Evolutionary conservation across 2,888 invertebrate genomes (phyloP).

Genomic region (Mycalesis mineus): DNA sequence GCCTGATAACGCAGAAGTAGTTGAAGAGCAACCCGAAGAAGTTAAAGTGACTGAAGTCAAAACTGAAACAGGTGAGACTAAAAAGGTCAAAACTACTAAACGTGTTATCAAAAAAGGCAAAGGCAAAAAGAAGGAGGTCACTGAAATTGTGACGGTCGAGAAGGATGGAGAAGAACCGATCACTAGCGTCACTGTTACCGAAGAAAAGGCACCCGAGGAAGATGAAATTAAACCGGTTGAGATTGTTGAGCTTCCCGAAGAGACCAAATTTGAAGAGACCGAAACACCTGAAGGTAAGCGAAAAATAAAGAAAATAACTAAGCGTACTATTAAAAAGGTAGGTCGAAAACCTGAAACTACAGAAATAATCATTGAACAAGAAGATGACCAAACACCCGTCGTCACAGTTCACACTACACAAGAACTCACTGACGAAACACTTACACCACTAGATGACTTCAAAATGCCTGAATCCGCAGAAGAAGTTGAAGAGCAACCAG

Average conservation of each 20-base stretch:
- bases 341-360: constrained; percentile 40
- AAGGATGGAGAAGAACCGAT: constrained; percentile 1
- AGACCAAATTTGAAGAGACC: constrained; percentile 21
- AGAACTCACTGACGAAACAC: constrained; percentile 29
- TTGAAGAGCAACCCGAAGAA: constrained; percentile 30
- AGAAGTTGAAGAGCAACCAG: constrained; percentile 22
- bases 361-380: constrained; percentile 12
- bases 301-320: constrained; percentile 32
- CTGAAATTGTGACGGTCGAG: constrained; percentile 8
- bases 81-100: too few relatives aligned
- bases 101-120: too few relatives aligned
- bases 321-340: constrained; percentile 29
- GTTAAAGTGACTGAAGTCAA: too few relatives aligned
- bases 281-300: constrained; percentile 41
- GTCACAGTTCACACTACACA: constrained; percentile 38
- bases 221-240: background rate
- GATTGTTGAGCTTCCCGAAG: constrained; percentile 1
- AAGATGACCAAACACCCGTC: constrained; percentile 32
- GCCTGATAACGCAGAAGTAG: background rate
- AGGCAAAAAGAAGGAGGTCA: constrained; percentile 35
- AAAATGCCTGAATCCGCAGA: constrained; percentile 30
- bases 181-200: constrained; percentile 18
- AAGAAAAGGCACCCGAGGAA: constrained; percentile 33
- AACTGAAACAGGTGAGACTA: too few relatives aligned
- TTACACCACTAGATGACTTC: constrained; percentile 22